These are phyloP conservation scores for Acanthurus leucopareius DNA, from an alignment of 2,797 vertebrate genomes.

Conservation along the genomic window DNA sequence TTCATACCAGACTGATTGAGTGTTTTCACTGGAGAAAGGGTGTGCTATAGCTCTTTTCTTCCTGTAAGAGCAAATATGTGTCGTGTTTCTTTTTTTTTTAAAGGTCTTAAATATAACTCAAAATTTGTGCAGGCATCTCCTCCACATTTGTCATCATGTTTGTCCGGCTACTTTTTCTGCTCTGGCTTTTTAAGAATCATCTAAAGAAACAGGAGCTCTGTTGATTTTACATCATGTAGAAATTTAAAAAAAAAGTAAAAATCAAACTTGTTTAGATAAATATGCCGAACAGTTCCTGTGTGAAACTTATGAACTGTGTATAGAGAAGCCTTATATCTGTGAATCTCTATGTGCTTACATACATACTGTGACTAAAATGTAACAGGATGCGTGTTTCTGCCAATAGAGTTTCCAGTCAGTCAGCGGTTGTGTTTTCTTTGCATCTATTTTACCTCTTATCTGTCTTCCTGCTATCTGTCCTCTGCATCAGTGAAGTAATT, in stretches of 20 bases:
- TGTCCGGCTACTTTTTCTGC: background rate
- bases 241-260: no score
- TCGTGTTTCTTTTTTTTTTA: no score
- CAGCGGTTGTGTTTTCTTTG: constrained; percentile 12
- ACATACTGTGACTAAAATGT: constrained; percentile 4
- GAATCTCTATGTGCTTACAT: background rate
- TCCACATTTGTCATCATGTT: background rate
- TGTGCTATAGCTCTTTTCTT: no score
- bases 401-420: constrained; percentile 36
- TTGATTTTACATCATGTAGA: no score
- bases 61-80: no score
- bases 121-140: background rate
- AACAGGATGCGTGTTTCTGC: constrained; percentile 41
- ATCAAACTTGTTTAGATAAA: no score
- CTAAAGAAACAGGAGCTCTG: background rate
- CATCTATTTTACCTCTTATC: constrained; percentile 60
- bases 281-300: no score
- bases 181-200: background rate
- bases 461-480: constrained; percentile 43
- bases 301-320: background rate
- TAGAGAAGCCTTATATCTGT: background rate
- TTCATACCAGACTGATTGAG: no score
- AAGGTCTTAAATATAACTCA: no score
- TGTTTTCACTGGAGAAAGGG: no score
- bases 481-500: constrained; percentile 65